These are phyloP conservation scores for Dorcus hopei DNA, from an alignment of 2,888 invertebrate species.

Conservation along the genomic window DNA sequence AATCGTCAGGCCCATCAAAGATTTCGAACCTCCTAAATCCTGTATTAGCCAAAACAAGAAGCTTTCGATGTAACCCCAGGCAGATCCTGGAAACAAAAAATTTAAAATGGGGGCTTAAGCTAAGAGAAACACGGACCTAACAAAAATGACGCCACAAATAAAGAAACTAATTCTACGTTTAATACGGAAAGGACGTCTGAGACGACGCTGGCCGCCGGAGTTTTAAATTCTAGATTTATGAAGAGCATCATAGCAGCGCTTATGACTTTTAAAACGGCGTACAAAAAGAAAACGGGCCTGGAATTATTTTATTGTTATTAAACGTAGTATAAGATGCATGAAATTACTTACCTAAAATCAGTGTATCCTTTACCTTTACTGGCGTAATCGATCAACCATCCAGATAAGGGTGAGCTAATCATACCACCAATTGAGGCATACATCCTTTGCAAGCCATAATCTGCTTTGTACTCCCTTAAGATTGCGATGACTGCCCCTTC, in stretches of 20 bases:
- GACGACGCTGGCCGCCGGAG: constrained; percentile 67
- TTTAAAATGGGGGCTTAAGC: neutral
- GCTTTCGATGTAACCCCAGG: constrained; percentile 82
- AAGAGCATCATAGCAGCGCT: constrained; percentile 67
- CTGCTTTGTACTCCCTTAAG: constrained; percentile 69
- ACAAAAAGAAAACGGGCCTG: constrained; percentile 76
- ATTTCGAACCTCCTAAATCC: constrained; percentile 71
- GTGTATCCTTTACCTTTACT: constrained; percentile 67
- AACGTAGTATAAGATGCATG: too few species aligned
- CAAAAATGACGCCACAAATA: constrained; percentile 70
- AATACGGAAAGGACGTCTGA: constrained; percentile 66
- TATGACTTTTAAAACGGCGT: constrained; percentile 65
- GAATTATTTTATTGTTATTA: too few species aligned
- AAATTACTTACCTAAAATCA: constrained; percentile 62
- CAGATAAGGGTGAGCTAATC: constrained; percentile 76
- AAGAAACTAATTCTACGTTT: constrained; percentile 67
- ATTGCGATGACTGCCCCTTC: constrained; percentile 78
- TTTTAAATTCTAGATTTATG: constrained; percentile 73
- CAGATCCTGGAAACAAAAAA: constrained; percentile 58
- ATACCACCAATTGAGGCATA: constrained; percentile 75
- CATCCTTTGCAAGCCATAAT: constrained; percentile 73
- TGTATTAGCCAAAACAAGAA: constrained; percentile 79
- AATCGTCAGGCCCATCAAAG: constrained; percentile 77
- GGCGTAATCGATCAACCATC: constrained; percentile 71
- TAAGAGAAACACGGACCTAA: constrained; percentile 55